Evolutionary conservation across 2,797 vertebrate genomes (phyloP).

Genomic region (Amblyraja radiata): DNA sequence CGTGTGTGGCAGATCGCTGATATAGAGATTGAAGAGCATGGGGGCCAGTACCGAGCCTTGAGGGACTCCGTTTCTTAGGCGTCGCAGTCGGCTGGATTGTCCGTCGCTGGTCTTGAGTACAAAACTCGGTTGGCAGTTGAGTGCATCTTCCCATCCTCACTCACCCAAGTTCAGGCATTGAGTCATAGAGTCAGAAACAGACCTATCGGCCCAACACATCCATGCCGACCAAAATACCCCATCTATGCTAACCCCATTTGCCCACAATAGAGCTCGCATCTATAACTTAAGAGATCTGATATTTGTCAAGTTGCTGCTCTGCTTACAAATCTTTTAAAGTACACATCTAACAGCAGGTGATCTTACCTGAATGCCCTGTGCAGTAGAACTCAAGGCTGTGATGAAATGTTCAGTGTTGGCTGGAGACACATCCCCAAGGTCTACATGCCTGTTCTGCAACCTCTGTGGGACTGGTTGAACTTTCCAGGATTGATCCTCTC

Average conservation of each 20-base stretch:
- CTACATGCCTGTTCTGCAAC: constrained; percentile 63
- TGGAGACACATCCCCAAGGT: constrained; percentile 66
- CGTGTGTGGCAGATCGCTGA: too few relatives aligned
- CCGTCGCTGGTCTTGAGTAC: too few relatives aligned
- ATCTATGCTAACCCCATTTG: too few relatives aligned
- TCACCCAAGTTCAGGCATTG: not conserved
- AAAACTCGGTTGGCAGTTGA: too few relatives aligned
- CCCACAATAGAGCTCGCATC: not conserved
- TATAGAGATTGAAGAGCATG: too few relatives aligned
- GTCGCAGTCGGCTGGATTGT: too few relatives aligned
- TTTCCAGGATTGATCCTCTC: constrained; percentile 57
- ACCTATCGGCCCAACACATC: too few relatives aligned
- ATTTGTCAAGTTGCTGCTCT: not conserved
- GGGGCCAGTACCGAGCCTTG: too few relatives aligned
- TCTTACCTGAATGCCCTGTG: constrained; percentile 59
- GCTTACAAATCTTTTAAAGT: not conserved
- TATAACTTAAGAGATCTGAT: not conserved
- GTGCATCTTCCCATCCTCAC: not conserved
- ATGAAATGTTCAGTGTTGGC: constrained; percentile 59
- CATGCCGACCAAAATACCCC: too few relatives aligned
- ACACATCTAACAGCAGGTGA: not conserved
- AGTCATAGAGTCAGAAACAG: too few relatives aligned
- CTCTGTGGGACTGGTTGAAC: constrained; percentile 58
- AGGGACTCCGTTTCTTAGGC: too few relatives aligned
- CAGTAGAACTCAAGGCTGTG: constrained; percentile 56